These are phyloP conservation scores for Tanaodytes sp. DNA, from an alignment of 2,888 invertebrate species.

Conservation along the genomic window DNA sequence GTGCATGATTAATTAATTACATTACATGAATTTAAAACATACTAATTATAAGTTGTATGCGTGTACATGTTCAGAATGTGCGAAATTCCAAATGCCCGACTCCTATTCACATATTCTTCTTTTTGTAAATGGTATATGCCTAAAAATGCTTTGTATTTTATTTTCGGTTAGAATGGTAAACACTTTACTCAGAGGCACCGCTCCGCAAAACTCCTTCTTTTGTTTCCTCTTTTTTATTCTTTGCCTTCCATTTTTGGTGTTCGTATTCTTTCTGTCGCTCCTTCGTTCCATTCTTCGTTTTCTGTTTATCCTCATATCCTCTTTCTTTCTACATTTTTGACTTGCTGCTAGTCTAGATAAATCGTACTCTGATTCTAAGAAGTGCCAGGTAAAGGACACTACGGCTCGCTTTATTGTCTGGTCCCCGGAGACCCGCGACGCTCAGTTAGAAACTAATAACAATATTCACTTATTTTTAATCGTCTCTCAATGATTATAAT, in stretches of 20 bases:
- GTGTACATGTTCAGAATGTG: too few relatives aligned
- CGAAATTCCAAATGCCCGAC: slow-evolving; percentile 44
- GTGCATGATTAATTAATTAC: too few relatives aligned
- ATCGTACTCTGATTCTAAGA: slow-evolving; percentile 68
- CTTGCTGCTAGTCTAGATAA: slow-evolving; percentile 63
- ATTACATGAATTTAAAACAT: too few relatives aligned
- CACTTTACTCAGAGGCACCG: slow-evolving; percentile 72
- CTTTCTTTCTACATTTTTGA: slow-evolving; percentile 45
- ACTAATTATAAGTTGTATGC: too few relatives aligned
- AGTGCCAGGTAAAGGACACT: slow-evolving; percentile 63
- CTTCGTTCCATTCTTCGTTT: slow-evolving; percentile 25
- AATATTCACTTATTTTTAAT: neutral
- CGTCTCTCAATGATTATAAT: too few relatives aligned
- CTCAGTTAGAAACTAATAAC: slow-evolving; percentile 3
- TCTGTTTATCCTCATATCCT: slow-evolving; percentile 36
- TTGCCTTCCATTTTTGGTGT: slow-evolving; percentile 54
- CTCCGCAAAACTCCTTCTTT: slow-evolving; percentile 57
- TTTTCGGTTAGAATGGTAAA: slow-evolving; percentile 71
- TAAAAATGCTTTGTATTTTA: slow-evolving; percentile 64
- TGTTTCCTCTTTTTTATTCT: slow-evolving; percentile 46
- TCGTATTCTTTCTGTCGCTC: slow-evolving; percentile 44
- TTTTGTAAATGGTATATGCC: slow-evolving; percentile 65
- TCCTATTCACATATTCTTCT: slow-evolving; percentile 55
- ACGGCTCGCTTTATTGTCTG: slow-evolving; percentile 52
- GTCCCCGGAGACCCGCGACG: neutral